Conservation (phyloP, 2,888 invertebrate species). For the Eupithecia subfuscata region DNA sequence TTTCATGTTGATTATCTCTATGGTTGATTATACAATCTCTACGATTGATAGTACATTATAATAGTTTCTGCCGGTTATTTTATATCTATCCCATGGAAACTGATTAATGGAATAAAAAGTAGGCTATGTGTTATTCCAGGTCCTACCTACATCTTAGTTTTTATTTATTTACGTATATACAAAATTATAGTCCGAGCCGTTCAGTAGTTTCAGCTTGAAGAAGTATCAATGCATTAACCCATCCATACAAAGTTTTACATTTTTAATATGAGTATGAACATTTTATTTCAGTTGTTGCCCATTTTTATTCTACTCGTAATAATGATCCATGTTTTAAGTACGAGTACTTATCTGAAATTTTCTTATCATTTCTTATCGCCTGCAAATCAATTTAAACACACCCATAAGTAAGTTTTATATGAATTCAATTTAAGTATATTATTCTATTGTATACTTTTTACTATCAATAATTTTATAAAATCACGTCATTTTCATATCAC, state of each 20-base stretch:
- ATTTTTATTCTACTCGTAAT: neutral
- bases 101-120: too few relatives aligned
- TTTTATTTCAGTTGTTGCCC: too few relatives aligned
- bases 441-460: neutral
- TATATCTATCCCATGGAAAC: too few relatives aligned
- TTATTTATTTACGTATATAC: too few relatives aligned
- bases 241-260: neutral
- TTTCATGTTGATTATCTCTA: too few relatives aligned
- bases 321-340: neutral
- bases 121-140: too few relatives aligned
- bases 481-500: neutral
- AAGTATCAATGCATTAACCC: neutral
- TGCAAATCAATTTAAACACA: slow-evolving; percentile 4
- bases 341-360: neutral
- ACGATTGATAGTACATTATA: too few relatives aligned
- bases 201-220: neutral
- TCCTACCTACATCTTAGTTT: too few relatives aligned
- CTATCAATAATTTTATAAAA: neutral
- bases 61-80: too few relatives aligned
- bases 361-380: neutral
- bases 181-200: too few relatives aligned
- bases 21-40: too few relatives aligned
- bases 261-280: neutral
- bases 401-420: neutral
- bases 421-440: neutral